phyloP scores from a whole-genome alignment of 2,888 invertebrate species.

The Cephalotes varians region DNA sequence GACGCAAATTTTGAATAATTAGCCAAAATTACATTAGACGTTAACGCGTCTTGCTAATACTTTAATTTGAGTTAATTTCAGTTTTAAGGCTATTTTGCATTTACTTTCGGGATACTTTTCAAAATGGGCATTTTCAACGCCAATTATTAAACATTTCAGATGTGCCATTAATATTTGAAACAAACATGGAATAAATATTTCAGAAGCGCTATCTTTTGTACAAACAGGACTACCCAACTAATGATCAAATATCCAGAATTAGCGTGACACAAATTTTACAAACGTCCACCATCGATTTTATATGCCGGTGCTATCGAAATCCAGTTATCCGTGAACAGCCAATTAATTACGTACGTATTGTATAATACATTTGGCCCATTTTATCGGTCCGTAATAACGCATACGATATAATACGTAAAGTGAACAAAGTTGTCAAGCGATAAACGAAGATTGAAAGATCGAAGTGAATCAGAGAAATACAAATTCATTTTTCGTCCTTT shows the following conservation, averaged over 20 bases:
- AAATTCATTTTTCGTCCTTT: neutral
- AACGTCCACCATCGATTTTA: slow-evolving; percentile 53
- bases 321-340: slow-evolving; percentile 54
- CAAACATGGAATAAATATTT: slow-evolving; percentile 31
- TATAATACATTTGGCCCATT: slow-evolving; percentile 33
- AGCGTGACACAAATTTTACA: slow-evolving; percentile 54
- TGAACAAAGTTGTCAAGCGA: slow-evolving; percentile 18
- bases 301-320: slow-evolving; percentile 43
- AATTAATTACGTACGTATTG: slow-evolving; percentile 61
- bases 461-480: neutral
- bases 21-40: neutral
- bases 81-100: neutral
- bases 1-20: neutral
- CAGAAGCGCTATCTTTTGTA: slow-evolving; percentile 31
- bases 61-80: neutral
- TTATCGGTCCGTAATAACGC: slow-evolving; percentile 40
- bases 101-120: neutral
- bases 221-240: slow-evolving; percentile 41
- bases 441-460: slow-evolving; percentile 3
- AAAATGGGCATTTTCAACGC: slow-evolving; percentile 1
- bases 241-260: slow-evolving; percentile 53
- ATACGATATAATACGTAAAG: neutral
- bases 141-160: slow-evolving; percentile 39
- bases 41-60: neutral
- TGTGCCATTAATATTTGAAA: slow-evolving; percentile 22